A percentile compares a stretch with the other conserved stretches of the same genome.
Evolutionary conservation across 2,113 vertebrate genomes (phyloP).

Genomic region (Oryzias celebensis): DNA sequence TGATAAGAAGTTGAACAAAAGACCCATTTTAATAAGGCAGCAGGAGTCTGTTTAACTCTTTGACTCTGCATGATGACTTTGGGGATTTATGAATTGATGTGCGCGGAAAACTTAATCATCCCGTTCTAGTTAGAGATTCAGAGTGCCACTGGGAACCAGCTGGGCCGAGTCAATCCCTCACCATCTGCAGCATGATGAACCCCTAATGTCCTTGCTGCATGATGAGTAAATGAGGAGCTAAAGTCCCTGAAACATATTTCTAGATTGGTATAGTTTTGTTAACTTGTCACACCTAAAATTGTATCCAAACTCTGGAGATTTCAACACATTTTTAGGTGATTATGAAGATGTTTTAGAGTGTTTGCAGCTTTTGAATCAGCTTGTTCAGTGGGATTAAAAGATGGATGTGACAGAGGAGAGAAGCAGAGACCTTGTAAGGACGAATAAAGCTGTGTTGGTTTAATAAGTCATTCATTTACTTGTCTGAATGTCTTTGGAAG

Average conservation of each 20-base stretch:
- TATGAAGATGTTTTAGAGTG: slow-evolving; percentile 1
- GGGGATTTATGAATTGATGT: slow-evolving; percentile 39
- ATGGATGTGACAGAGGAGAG: slow-evolving; percentile 10
- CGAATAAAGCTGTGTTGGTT: slow-evolving; percentile 7
- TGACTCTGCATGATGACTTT: slow-evolving; percentile 33
- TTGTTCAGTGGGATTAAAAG: slow-evolving; percentile 5
- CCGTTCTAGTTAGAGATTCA: slow-evolving; percentile 42
- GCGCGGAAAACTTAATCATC: slow-evolving; percentile 41
- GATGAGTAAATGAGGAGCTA: slow-evolving; percentile 6
- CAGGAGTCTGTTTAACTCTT: slow-evolving; percentile 37
- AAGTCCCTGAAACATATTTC: neutral
- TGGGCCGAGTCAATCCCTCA: slow-evolving; percentile 35
- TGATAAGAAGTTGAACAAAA: slow-evolving; percentile 37
- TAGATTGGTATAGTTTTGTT: neutral
- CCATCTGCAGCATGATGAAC: slow-evolving; percentile 40
- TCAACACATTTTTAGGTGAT: neutral
- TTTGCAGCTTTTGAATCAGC: slow-evolving; percentile 13
- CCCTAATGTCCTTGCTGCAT: slow-evolving; percentile 11
- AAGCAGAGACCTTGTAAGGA: slow-evolving; percentile 22
- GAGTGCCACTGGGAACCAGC: slow-evolving; percentile 32
- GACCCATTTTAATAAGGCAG: slow-evolving; percentile 36
- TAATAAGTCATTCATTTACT: slow-evolving; percentile 40
- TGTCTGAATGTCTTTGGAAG: slow-evolving; percentile 43
- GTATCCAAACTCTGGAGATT: neutral
- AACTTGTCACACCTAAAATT: neutral